These are phyloP conservation scores for Maniola jurtina DNA, from an alignment of 1,140 invertebrate genomes.

Conservation along the genomic window DNA sequence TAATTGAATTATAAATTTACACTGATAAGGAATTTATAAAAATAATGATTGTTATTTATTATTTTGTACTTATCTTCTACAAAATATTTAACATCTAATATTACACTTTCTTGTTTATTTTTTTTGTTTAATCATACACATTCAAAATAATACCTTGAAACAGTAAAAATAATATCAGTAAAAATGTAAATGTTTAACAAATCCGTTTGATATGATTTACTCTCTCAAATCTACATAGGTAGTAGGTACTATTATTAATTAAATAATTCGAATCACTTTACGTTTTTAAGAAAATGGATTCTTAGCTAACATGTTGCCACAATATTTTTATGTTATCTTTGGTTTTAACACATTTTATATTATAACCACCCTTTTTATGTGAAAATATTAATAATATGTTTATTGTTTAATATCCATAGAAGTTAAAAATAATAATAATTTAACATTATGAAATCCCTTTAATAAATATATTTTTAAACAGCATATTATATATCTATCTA, in stretches of 20 bases:
- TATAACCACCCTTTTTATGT: too few relatives aligned
- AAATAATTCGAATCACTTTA: neutral
- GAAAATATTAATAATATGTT: too few relatives aligned
- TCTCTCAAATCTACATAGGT: conserved; percentile 9
- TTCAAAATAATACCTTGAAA: neutral
- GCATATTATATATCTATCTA: neutral
- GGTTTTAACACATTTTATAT: too few relatives aligned
- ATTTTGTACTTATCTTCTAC: neutral
- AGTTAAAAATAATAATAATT: too few relatives aligned
- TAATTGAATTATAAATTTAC: neutral
- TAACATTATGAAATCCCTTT: neutral
- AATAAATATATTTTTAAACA: conserved; percentile 3
- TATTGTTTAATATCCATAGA: too few relatives aligned
- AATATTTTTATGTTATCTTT: too few relatives aligned
- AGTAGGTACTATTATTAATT: conserved; percentile 4
- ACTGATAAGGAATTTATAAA: neutral
- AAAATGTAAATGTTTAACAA: conserved; percentile 10
- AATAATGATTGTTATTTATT: neutral
- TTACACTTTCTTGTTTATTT: neutral
- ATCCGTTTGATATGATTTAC: conserved; percentile 11
- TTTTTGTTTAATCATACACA: neutral
- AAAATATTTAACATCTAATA: neutral
- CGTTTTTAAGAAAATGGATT: too few relatives aligned
- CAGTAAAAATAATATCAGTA: conserved; percentile 3
- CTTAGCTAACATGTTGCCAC: too few relatives aligned